Base-by-base conservation (phyloP, 2,113 vertebrate genomes). In the Bombycilla garrulus region DNA sequence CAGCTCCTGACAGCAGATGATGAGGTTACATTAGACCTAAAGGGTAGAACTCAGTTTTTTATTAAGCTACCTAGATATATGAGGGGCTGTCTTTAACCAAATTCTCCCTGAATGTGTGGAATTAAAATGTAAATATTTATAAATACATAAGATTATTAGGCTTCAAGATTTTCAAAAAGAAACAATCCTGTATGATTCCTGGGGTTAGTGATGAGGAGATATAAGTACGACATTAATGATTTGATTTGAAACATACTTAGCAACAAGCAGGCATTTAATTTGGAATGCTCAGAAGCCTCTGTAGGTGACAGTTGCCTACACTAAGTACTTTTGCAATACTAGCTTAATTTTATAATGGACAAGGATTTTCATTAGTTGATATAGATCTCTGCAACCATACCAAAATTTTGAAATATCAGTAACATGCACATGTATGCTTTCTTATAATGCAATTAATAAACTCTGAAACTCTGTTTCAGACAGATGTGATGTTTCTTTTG, bases 1-100 rank as follows among this genome's bases (percentile, higher is more conserved):
- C 95, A 96, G 90, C 92, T 96, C 62, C 77, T 97, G 93, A 92
- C 92, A 86, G 92, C 53, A 87, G 80, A 94, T 36, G 78, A 78
- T 89, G 69, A 97, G 57, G 93, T 73, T 93, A 45, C 70, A 85
- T 86, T 90, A 97, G 50, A 50, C 58, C 36, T 85, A 48, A 88
- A 87, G 57, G 11, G 19, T 73, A 45, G 54, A 82, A 92, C 86
- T 92, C 35, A 40, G 70, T 89, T 92, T 87, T 81, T 87, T 44
- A 82, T 86, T 87, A 85, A 91, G 50, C 20, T 44, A 67, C 9
- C 6, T 69, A 33, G 25, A 64, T 28, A 16, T 66, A 36, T 33
- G 45, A 70, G 8, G 56, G n/a, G 21, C 35, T 0, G 0, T 74
- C 42, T 89, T 36, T 78, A 77, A 62, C 4, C 3, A 11, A 78